Evolutionary conservation across 2,113 vertebrate species (phyloP).

Genomic region (Gulo gulo): DNA sequence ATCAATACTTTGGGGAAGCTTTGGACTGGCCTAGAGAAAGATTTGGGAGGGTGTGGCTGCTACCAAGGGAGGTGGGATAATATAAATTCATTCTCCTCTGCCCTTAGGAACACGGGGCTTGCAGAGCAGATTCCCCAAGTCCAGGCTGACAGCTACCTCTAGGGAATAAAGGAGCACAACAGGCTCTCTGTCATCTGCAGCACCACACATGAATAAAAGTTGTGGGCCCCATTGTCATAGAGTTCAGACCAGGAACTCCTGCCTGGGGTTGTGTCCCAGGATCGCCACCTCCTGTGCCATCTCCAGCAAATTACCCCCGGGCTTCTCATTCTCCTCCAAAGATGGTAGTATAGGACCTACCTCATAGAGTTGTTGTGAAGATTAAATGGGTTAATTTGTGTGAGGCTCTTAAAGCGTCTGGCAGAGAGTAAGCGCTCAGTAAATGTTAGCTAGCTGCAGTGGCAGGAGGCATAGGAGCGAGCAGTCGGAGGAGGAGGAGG

Average conservation of each 20-base stretch:
- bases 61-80: too few relatives aligned
- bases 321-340: neutral
- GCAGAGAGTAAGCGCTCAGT: neutral
- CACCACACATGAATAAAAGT: neutral
- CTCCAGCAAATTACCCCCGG: neutral
- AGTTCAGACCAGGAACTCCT: neutral
- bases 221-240: accelerated
- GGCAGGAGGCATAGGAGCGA: neutral
- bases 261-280: neutral
- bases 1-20: neutral
- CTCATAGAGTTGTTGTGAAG: neutral
- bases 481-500: neutral
- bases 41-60: neutral
- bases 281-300: accelerated
- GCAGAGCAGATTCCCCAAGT: neutral
- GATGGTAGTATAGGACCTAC: accelerated
- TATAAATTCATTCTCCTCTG: neutral
- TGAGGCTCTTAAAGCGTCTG: neutral
- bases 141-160: neutral
- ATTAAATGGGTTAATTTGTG: neutral
- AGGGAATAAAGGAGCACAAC: accelerated
- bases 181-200: too few relatives aligned
- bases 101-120: neutral
- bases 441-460: neutral
- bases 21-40: neutral